Evolutionary conservation across 2,888 invertebrate genomes (phyloP).

Genomic region (Heterodera filipjevi): DNA sequence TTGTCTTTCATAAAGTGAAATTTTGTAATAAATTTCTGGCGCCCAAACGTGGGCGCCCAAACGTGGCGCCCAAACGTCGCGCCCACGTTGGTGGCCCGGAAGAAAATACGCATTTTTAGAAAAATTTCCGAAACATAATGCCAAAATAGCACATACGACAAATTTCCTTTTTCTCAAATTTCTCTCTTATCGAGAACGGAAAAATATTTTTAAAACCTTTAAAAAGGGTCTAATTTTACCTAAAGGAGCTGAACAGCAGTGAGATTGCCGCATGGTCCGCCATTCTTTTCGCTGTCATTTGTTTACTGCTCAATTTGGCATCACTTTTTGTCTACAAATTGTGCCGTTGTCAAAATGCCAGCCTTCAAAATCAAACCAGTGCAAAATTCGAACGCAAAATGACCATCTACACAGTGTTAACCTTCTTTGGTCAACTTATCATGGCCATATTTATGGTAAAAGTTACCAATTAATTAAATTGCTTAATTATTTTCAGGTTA

Average conservation of each 20-base stretch:
- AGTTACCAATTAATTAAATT: not conserved
- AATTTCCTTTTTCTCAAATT: no score
- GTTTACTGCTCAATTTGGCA: not conserved
- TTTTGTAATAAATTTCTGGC: no score
- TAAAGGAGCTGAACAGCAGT: not conserved
- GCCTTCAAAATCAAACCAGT: not conserved
- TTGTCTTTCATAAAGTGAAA: no score
- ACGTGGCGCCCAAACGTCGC: no score
- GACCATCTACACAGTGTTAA: conserved; percentile 13
- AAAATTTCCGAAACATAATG: no score
- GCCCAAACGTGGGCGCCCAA: no score
- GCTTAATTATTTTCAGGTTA: not conserved
- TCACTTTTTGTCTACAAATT: conserved; percentile 6
- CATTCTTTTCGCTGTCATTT: not conserved
- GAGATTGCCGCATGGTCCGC: not conserved
- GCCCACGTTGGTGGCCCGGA: no score
- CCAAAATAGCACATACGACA: no score
- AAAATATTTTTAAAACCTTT: not conserved
- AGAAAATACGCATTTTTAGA: no score
- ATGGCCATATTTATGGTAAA: not conserved
- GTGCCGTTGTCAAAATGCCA: not conserved
- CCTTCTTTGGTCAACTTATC: not conserved
- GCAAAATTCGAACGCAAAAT: not conserved
- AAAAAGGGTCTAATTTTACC: not conserved
- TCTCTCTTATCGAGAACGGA: no score